Base-by-base conservation (phyloP, 2,113 vertebrate species). In the Scytalopus superciliaris region DNA sequence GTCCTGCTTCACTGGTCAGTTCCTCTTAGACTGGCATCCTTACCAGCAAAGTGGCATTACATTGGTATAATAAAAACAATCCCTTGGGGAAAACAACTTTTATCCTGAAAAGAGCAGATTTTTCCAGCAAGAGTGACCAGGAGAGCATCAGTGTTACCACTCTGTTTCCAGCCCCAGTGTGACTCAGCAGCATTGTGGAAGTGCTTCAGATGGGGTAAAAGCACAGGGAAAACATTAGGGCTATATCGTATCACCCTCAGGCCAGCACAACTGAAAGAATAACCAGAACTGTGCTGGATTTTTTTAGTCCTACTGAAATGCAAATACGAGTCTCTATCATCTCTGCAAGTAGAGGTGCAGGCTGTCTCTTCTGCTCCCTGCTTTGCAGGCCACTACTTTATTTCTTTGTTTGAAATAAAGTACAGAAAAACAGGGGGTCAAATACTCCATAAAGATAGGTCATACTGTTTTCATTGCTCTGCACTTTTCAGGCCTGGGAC, bases 381-480 rank as follows among this genome's bases (percentile, higher is more conserved):
- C 17, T 93, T 80, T 63, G 13, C 1, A 1, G 19, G 16, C 4
- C n/a, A 42, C 9, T 66, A 22, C 45, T n/a, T 53, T 40, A 84
- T 62, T 64, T 56, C 13, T 69, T 82, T 78, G 23, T 33, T 63
- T 87, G 30, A 89, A 93, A 67, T 66, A 57, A 87, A 87, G 33
- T 44, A 35, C 33, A 67, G 23, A 17, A 59, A 15, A 80, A n/a
- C 0, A 57, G 2, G 0, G 6, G 5, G 6, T 4, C 7, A 91
- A 91, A 76, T 62, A 42, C 6, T 64, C 10, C 19, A 19, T 30
- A 37, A 70, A 64, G 10, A 49, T 8, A 24, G 25, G 2, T 6
- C 8, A 21, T 68, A 27, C n/a, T 89, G 5, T 67, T 23, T 50
- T 81, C 47, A 28, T 25, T 69, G 27, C 2, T 91, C 50, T 85